Conservation (phyloP, 92 coral and sea anemone genomes). For the Paragorgia papillata region DNA sequence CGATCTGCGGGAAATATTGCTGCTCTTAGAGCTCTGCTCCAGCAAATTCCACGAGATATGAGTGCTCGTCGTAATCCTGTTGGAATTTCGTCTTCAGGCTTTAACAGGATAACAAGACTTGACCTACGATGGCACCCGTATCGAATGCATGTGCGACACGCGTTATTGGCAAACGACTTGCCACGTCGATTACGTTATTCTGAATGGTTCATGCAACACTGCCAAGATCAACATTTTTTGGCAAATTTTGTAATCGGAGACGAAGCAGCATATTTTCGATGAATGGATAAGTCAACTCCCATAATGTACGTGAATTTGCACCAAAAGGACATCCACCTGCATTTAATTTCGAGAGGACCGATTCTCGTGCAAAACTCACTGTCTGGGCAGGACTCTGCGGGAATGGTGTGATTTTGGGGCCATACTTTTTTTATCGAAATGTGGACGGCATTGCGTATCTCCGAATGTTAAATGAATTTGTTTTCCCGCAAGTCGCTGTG, state of each 20-base stretch:
- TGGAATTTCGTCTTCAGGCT: too few species aligned
- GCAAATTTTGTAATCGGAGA: neutral
- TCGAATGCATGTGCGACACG: conserved; percentile 20
- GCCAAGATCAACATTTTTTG: neutral
- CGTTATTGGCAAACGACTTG: conserved; percentile 6
- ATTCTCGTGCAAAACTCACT: conserved; percentile 27
- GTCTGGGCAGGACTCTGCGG: conserved; percentile 32
- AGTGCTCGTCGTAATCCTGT: conserved; percentile 19
- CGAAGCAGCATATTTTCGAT: conserved; percentile 19
- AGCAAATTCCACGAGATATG: conserved; percentile 1
- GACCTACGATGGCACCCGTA: conserved; percentile 6
- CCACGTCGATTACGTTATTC: conserved; percentile 3
- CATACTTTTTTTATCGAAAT: neutral
- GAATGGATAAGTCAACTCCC: conserved; percentile 8
- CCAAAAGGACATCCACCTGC: conserved; percentile 8
- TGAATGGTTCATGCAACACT: conserved; percentile 5
- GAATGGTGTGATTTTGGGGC: conserved; percentile 18
- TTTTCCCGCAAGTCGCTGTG: conserved; percentile 8
- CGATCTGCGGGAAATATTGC: conserved; percentile 3
- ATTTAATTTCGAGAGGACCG: neutral
- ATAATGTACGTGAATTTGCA: neutral
- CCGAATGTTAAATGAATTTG: conserved; percentile 14
- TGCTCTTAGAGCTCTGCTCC: conserved; percentile 2
- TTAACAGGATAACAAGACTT: too few species aligned
- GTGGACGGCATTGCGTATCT: conserved; percentile 10